These are phyloP conservation scores for Pinctada fucata DNA, from an alignment of 2,888 invertebrate genomes.

Conservation along the genomic window DNA sequence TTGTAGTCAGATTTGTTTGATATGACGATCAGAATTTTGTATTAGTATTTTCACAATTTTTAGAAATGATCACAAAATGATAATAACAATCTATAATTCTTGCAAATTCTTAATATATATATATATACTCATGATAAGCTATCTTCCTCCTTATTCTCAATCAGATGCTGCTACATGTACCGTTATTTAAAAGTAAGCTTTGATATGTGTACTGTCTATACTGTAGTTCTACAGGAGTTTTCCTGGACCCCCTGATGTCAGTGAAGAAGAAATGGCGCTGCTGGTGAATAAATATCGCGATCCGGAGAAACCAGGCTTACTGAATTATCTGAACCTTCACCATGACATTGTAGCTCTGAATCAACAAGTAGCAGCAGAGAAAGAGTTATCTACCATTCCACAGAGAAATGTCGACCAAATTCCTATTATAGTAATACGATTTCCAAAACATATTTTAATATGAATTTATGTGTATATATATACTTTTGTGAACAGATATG, in stretches of 20 bases:
- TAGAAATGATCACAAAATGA: too few relatives aligned
- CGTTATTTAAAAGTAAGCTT: too few relatives aligned
- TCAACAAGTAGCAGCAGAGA: constrained; percentile 52
- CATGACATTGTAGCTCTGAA: constrained; percentile 72
- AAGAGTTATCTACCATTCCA: constrained; percentile 43
- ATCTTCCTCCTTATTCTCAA: too few relatives aligned
- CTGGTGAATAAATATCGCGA: constrained; percentile 74
- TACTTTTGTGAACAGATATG: too few relatives aligned
- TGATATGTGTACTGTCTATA: not conserved
- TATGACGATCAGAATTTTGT: too few relatives aligned
- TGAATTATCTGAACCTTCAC: constrained; percentile 76
- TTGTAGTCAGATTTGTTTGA: too few relatives aligned
- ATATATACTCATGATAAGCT: not conserved
- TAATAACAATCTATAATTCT: not conserved
- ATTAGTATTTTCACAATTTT: too few relatives aligned
- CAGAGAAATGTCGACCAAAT: constrained; percentile 58
- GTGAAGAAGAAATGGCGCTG: constrained; percentile 72
- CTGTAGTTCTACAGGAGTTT: constrained; percentile 76
- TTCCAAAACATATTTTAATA: not conserved
- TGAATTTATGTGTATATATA: too few relatives aligned
- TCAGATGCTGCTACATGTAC: too few relatives aligned
- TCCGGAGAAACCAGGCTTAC: constrained; percentile 69
- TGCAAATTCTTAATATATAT: constrained; percentile 1
- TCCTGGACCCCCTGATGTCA: constrained; percentile 74
- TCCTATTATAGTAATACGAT: constrained; percentile 51